Evolutionary conservation across 2,888 invertebrate genomes (phyloP), one percentile per base, ranked within the genome.

Genomic region (Xestia ashworthii): DNA sequence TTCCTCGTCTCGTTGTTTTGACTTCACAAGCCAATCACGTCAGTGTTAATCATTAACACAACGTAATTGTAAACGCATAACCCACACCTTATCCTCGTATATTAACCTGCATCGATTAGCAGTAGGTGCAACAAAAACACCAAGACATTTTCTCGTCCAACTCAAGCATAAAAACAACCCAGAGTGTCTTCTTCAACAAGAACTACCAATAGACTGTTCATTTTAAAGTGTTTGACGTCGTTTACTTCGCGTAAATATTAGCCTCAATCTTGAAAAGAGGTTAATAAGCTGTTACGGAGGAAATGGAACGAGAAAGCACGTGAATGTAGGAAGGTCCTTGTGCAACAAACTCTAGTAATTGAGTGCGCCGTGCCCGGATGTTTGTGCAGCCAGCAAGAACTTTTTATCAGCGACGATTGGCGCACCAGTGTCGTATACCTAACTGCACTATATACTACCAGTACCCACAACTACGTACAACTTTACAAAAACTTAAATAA

Each of bases 341-440:
- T 91, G 92, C 92, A 91, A 93, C 93, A 93, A 95, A 94, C 93
- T 94, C 90, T 84, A 91, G 95, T 95, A 95, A 96, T 95, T 95
- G 95, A 95, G 95, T 94, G 94, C 92, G 90, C 93, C 89, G 83
- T 84, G 92, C 91, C 93, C 93, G 93, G 93, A 94, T 95, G 95
- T 95, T 95, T 95, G 95, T 93, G 91, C 91, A 94, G 93, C 89
- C 85, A 85, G 87, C 89, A 84, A 91, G 93, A 94, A 95, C 91
- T 94, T 95, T 95, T 95, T 95, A 95, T 95, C 95, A 93, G 92
- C 91, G 85, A 83, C 93, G 92, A 95, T 95, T 95, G 93, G 92
- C 91, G 90, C 89, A 87, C 91, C 89, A 91, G 91, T 93, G 93
- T 93, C 93, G 92, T 88, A 89, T 93, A 93, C 93, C 93, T 93